Conservation (phyloP, 1,140 invertebrate genomes). For the Drosophila sechellia region DNA sequence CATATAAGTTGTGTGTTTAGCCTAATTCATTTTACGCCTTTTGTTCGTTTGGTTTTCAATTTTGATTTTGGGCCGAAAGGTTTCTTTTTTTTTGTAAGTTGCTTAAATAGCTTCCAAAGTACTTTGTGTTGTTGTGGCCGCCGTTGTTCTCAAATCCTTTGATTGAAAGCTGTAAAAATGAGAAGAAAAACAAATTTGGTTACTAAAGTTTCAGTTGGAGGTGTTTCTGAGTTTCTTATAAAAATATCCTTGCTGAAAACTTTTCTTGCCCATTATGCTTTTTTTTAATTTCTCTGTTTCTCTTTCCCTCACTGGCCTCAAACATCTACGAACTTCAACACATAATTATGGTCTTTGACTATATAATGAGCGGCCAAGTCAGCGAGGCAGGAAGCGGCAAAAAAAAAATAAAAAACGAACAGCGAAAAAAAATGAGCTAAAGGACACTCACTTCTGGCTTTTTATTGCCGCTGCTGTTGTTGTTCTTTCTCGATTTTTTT, state of each 20-base stretch:
- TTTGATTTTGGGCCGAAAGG: conserved; percentile 72
- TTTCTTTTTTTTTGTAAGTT: conserved; percentile 11
- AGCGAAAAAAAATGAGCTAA: conserved; percentile 65
- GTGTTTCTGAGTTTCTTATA: conserved; percentile 1
- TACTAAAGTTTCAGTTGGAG: conserved; percentile 5
- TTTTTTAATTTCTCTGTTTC: conserved; percentile 31
- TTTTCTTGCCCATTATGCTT: conserved; percentile 6
- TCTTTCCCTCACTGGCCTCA: conserved; percentile 46
- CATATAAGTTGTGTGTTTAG: conserved; percentile 46
- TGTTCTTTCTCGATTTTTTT: conserved; percentile 38
- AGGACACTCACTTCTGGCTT: conserved; percentile 80
- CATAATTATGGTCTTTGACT: conserved; percentile 83
- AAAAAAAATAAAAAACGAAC: conserved; percentile 37
- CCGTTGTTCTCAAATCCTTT: conserved; percentile 70
- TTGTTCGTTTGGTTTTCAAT: conserved; percentile 41
- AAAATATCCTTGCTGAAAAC: conserved; percentile 37
- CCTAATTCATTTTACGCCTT: conserved; percentile 44
- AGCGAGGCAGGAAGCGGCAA: conserved; percentile 65
- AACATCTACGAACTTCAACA: conserved; percentile 79
- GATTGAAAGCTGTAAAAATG: conserved; percentile 62
- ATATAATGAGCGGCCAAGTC: conserved; percentile 77
- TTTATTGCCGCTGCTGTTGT: conserved; percentile 64
- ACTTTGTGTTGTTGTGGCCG: conserved; percentile 33
- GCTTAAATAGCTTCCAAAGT: conserved; percentile 33
- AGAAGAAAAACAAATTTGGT: not conserved